Evolutionary conservation across 2,113 vertebrate species (phyloP).

Genomic region (Tupaia tana): DNA sequence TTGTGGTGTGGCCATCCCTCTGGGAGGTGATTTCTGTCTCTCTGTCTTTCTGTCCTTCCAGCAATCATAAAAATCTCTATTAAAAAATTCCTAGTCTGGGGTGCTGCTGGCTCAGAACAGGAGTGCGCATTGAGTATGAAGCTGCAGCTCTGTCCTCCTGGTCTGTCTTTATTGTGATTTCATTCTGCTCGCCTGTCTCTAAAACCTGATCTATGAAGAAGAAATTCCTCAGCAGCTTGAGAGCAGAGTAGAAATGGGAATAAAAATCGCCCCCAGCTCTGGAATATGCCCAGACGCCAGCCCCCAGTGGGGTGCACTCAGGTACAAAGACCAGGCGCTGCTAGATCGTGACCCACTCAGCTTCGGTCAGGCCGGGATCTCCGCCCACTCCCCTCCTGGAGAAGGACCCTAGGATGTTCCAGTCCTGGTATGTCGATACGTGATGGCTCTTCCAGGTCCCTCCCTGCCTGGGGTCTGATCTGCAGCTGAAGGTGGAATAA

Average conservation of each 20-base stretch:
- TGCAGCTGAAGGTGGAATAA: background rate
- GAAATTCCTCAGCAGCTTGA: background rate
- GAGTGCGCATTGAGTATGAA: background rate
- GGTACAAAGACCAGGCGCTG: background rate
- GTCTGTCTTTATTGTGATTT: background rate
- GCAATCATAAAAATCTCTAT: too few species aligned
- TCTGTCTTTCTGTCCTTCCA: too few species aligned
- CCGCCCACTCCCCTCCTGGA: background rate
- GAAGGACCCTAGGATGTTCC: too few species aligned
- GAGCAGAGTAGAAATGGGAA: background rate
- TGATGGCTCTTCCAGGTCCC: background rate
- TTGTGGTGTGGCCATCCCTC: too few species aligned
- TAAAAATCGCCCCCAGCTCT: background rate
- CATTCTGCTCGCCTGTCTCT: background rate
- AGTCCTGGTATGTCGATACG: accelerated
- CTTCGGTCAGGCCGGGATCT: background rate
- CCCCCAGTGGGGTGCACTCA: accelerated
- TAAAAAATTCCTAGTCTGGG: background rate
- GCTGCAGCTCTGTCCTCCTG: background rate
- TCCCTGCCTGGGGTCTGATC: background rate
- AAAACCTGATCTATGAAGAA: background rate
- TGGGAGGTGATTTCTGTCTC: too few species aligned
- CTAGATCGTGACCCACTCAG: background rate
- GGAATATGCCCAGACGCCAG: background rate
- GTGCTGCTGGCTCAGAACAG: background rate